A percentile compares a stretch with the other conserved stretches of the same genome.
Evolutionary conservation across 2,888 invertebrate species (phyloP).

Genomic region (Ennomos fuscantarius): DNA sequence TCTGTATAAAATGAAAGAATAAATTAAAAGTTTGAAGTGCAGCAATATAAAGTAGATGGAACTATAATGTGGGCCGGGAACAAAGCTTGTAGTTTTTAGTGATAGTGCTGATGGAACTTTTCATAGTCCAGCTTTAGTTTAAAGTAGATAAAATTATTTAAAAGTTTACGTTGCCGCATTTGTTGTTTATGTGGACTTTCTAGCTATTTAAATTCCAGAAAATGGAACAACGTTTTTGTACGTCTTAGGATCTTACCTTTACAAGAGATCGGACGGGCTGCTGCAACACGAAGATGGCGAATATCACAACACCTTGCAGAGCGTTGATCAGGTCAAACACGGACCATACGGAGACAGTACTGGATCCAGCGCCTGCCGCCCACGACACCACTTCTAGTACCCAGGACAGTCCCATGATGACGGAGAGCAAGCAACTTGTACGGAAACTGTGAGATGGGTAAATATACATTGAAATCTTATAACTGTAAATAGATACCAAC

Average conservation of each 20-base stretch:
- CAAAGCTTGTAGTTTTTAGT: constrained; percentile 26
- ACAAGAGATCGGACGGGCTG: constrained; percentile 73
- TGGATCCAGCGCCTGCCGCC: constrained; percentile 81
- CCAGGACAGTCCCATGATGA: constrained; percentile 90
- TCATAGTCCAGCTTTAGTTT: constrained; percentile 10
- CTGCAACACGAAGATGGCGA: constrained; percentile 86
- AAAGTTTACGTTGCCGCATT: background rate
- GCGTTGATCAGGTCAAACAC: constrained; percentile 89
- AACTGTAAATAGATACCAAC: no score
- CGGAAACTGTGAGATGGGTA: constrained; percentile 70
- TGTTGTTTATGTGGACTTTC: background rate
- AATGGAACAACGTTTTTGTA: no score
- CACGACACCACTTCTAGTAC: constrained; percentile 89
- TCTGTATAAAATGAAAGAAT: constrained; percentile 52
- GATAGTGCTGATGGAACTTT: constrained; percentile 13
- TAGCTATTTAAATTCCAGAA: no score
- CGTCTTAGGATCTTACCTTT: constrained; percentile 52
- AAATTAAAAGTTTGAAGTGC: constrained; percentile 29
- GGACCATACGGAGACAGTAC: constrained; percentile 82
- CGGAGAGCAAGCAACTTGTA: constrained; percentile 85
- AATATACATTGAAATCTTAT: no score
- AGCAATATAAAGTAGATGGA: constrained; percentile 24
- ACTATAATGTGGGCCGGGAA: constrained; percentile 16
- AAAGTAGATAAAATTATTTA: constrained; percentile 1
- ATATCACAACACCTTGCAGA: constrained; percentile 88